Percentiles rank a stretch among this genome's conserved stretches.
phyloP scores from a whole-genome alignment of 2,113 vertebrate genomes.

The Phalacrocorax pelagicus region DNA sequence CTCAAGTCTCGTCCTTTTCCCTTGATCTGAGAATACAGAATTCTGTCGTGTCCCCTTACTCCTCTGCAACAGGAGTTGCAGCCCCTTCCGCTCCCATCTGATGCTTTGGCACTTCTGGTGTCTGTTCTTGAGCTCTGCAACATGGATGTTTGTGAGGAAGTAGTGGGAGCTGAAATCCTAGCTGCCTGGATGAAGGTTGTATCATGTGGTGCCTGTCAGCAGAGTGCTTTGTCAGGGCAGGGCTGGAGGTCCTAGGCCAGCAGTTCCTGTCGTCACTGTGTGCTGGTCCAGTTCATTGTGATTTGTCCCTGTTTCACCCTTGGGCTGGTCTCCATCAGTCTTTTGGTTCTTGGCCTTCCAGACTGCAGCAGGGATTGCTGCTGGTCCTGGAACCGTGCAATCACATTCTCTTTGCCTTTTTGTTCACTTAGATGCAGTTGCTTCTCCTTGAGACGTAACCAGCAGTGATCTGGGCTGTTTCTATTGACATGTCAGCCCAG shows the following conservation, averaged over 20 bases:
- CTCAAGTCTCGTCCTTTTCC: background rate
- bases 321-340: background rate
- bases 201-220: background rate
- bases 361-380: background rate
- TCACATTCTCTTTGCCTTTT: background rate
- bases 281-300: background rate
- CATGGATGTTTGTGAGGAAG: background rate
- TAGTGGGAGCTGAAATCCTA: background rate
- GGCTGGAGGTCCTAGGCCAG: background rate
- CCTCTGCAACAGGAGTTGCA: background rate
- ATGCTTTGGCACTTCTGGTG: background rate
- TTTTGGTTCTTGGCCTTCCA: background rate
- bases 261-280: background rate
- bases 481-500: rapidly evolving
- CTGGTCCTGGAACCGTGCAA: background rate
- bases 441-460: background rate
- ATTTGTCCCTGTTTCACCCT: background rate
- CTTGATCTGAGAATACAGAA: background rate
- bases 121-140: background rate
- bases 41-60: background rate
- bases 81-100: background rate
- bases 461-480: background rate
- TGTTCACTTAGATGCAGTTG: background rate
- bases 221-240: background rate
- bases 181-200: background rate